Conservation (phyloP, 1,140 invertebrate genomes). For the Trigoniulus corallinus region DNA sequence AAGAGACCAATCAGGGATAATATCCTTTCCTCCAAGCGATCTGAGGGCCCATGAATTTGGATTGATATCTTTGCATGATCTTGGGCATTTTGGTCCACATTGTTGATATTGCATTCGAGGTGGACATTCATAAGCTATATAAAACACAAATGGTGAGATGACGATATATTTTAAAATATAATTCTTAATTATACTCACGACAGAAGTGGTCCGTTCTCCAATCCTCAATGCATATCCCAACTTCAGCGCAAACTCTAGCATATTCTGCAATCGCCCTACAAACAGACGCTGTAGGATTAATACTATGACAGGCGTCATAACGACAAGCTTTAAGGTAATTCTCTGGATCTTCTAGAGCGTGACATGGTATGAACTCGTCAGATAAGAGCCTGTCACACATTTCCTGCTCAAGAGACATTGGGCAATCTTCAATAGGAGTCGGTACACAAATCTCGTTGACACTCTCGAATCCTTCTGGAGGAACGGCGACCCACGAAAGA, state of each 20-base stretch:
- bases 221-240: conserved; percentile 43
- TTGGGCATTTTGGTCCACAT: conserved; percentile 45
- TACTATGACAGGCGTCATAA: conserved; percentile 40
- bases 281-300: conserved; percentile 23
- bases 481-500: conserved; percentile 39
- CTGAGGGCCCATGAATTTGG: neutral
- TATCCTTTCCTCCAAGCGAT: neutral
- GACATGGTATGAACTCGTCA: conserved; percentile 34
- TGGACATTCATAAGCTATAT: conserved; percentile 17
- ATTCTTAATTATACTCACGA: too few relatives aligned
- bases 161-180: too few relatives aligned
- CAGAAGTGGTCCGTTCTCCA: conserved; percentile 48
- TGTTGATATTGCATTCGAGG: conserved; percentile 43
- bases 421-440: conserved; percentile 24
- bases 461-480: conserved; percentile 17
- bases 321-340: conserved; percentile 48
- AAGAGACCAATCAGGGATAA: conserved; percentile 18
- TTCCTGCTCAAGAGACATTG: neutral
- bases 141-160: conserved; percentile 1
- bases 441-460: conserved; percentile 12
- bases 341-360: conserved; percentile 46
- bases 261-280: conserved; percentile 52
- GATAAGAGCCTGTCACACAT: neutral
- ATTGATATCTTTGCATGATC: conserved; percentile 42
- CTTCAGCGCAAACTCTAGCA: conserved; percentile 44